A percentile compares a stretch with the other conserved stretches of the same genome.
Conservation (phyloP, 2,113 vertebrate genomes). For the Lamprotornis superbus region DNA sequence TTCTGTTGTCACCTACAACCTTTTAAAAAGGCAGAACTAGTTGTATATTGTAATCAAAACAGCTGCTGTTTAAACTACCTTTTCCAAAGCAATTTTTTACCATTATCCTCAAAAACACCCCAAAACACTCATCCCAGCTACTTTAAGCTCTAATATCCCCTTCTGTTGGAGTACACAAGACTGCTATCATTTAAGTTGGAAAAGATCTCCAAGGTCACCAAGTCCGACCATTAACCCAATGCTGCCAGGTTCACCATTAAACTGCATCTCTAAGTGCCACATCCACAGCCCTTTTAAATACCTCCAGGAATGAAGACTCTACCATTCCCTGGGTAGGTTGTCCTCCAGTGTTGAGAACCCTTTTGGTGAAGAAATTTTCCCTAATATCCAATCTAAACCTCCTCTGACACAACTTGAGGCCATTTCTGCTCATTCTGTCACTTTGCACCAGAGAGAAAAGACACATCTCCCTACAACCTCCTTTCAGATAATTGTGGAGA, state of each 20-base stretch:
- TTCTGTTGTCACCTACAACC: neutral
- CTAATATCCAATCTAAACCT: neutral
- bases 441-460: neutral
- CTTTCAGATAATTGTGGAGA: neutral
- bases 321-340: neutral
- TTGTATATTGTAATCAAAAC: neutral
- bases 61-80: neutral
- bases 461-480: neutral
- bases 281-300: neutral
- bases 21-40: neutral
- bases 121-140: neutral
- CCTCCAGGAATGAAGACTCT: neutral
- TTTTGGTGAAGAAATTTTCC: neutral
- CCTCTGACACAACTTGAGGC: neutral
- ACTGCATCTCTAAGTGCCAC: neutral
- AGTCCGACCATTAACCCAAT: neutral
- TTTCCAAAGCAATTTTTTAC: neutral
- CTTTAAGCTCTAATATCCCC: neutral
- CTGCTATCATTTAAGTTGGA: neutral
- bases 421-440: neutral
- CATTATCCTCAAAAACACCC: neutral
- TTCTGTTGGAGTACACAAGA: neutral
- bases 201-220: neutral
- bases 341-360: neutral
- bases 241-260: neutral